phyloP scores from a whole-genome alignment of 2,888 invertebrate species.

The Nomada fabriciana region DNA sequence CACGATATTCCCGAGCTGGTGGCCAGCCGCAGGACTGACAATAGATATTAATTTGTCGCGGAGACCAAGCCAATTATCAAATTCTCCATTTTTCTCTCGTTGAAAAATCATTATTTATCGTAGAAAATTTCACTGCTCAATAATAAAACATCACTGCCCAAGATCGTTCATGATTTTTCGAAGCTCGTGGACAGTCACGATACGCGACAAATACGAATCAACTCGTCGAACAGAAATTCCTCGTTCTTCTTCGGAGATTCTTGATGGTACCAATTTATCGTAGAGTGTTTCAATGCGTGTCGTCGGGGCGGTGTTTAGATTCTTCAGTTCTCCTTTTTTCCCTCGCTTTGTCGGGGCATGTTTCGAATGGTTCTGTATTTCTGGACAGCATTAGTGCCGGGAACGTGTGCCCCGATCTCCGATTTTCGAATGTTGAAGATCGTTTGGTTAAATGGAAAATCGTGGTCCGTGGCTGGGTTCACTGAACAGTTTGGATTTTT shows the following conservation, averaged over 20 bases:
- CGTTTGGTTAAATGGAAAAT: conserved; percentile 1
- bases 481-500: not conserved
- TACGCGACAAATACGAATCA: too few species aligned
- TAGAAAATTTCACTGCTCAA: not conserved
- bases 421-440: not conserved
- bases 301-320: too few species aligned
- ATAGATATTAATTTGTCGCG: conserved; percentile 38
- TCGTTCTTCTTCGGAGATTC: not conserved
- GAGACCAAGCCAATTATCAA: too few species aligned
- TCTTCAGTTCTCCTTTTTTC: not conserved
- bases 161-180: too few species aligned
- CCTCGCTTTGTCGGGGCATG: not conserved
- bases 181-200: too few species aligned
- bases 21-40: not conserved
- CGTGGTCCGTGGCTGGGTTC: not conserved
- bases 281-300: too few species aligned
- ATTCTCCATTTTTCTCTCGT: too few species aligned
- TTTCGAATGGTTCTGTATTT: conserved; percentile 2
- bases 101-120: not conserved
- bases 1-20: not conserved
- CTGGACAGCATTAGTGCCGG: not conserved
- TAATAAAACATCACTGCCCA: too few species aligned
- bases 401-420: not conserved
- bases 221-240: not conserved
- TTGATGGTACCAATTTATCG: not conserved